Percentiles rank a stretch among this genome's conserved stretches.
These are phyloP conservation scores for Peromyscus melanophrys DNA, from an alignment of 2,797 vertebrate genomes.

Conservation along the genomic window DNA sequence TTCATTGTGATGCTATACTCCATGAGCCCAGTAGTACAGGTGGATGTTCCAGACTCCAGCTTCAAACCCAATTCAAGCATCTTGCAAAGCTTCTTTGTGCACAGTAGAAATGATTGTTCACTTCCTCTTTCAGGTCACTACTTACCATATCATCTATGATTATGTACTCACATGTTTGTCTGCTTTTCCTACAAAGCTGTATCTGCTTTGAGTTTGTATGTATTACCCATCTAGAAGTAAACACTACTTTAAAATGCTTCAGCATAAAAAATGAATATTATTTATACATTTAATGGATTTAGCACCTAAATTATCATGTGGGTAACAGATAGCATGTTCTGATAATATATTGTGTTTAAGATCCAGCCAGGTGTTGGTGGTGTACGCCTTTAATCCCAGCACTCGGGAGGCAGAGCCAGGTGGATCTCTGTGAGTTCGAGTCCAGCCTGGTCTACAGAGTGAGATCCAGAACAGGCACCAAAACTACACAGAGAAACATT, in stretches of 20 bases:
- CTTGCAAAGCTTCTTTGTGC: not conserved
- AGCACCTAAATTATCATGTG: not conserved
- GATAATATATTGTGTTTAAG: not conserved
- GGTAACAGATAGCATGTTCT: not conserved
- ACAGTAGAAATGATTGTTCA: not conserved
- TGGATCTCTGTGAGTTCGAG: no score
- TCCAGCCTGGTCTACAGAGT: no score
- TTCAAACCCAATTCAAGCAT: not conserved
- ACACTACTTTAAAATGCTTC: not conserved
- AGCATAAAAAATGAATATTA: not conserved
- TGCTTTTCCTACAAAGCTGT: conserved; percentile 48
- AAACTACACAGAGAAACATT: no score
- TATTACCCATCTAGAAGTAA: not conserved
- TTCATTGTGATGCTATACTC: not conserved
- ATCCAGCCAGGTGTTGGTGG: no score
- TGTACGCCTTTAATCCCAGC: no score
- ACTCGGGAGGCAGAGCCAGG: no score
- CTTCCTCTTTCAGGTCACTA: not conserved
- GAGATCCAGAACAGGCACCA: no score
- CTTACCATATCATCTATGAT: conserved; percentile 10
- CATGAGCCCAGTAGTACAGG: not conserved
- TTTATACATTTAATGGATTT: conserved; percentile 14
- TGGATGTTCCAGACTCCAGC: not conserved
- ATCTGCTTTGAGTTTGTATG: conserved; percentile 4
- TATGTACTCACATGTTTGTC: not conserved